These are phyloP conservation scores for Tigriopus californicus DNA, from an alignment of 2,888 invertebrate species.

Conservation along the genomic window DNA sequence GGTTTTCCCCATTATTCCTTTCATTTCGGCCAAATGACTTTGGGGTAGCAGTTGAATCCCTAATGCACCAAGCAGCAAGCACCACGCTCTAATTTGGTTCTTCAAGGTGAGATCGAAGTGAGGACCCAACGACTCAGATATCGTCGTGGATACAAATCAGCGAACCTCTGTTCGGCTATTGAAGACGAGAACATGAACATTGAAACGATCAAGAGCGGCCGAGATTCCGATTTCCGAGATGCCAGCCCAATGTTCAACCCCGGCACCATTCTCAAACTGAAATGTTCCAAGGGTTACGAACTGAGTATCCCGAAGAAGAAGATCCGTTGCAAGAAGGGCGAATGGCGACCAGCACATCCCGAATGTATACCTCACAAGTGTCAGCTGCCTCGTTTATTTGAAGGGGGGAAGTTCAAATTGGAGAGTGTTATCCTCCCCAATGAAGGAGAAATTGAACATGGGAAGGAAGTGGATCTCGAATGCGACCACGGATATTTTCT, in stretches of 20 bases:
- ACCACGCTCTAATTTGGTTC: too few species aligned
- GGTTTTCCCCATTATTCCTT: too few species aligned
- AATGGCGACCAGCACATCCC: constrained; percentile 65
- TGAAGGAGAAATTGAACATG: not conserved
- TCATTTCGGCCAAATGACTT: too few species aligned
- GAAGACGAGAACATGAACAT: not conserved
- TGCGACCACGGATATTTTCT: constrained; percentile 6
- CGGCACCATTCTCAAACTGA: constrained; percentile 52
- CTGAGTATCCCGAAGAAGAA: constrained; percentile 55
- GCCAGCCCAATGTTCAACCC: constrained; percentile 40
- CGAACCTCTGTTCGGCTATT: not conserved
- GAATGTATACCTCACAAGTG: constrained; percentile 43
- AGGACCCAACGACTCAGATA: too few species aligned
- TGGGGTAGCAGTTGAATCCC: too few species aligned
- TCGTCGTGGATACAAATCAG: too few species aligned
- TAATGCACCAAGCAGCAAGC: too few species aligned
- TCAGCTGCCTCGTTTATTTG: not conserved
- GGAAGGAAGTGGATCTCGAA: constrained; percentile 9
- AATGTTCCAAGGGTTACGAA: constrained; percentile 56
- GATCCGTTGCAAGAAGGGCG: constrained; percentile 58
- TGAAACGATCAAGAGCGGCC: not conserved
- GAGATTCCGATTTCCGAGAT: not conserved
- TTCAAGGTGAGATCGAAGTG: too few species aligned
- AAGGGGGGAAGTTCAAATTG: constrained; percentile 34
- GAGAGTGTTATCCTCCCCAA: not conserved